phyloP scores from a whole-genome alignment of 2,888 invertebrate species.

The Mesorhabditis belari region DNA sequence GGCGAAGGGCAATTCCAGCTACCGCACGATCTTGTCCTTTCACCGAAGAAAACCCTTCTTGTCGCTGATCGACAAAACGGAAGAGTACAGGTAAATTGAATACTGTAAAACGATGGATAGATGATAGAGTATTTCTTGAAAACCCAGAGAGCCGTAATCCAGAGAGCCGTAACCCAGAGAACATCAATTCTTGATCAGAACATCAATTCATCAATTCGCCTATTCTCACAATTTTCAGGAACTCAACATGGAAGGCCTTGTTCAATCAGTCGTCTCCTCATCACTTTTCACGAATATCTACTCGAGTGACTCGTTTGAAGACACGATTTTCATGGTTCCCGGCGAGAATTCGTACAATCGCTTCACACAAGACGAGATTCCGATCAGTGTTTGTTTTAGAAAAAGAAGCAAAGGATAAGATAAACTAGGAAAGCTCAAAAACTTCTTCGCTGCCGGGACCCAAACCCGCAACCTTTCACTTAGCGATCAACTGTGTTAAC shows the following conservation, averaged over 20 bases:
- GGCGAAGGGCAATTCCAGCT: slow-evolving; percentile 51
- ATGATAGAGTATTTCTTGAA: background rate
- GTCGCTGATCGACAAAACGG: slow-evolving; percentile 60
- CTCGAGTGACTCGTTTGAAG: slow-evolving; percentile 18
- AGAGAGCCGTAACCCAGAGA: too few species aligned
- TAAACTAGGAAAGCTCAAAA: background rate
- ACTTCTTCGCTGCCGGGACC: too few species aligned
- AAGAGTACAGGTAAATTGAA: slow-evolving; percentile 58
- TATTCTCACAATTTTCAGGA: too few species aligned
- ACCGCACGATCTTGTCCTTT: slow-evolving; percentile 56
- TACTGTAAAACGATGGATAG: slow-evolving; percentile 58
- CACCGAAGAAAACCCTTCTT: slow-evolving; percentile 55
- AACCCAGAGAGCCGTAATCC: too few species aligned
- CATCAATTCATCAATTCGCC: too few species aligned
- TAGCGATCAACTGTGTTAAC: too few species aligned
- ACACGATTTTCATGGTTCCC: slow-evolving; percentile 36
- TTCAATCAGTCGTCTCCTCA: slow-evolving; percentile 3
- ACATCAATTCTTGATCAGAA: too few species aligned
- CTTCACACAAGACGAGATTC: background rate
- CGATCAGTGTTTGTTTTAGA: background rate
- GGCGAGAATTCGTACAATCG: slow-evolving; percentile 15
- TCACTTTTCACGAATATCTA: slow-evolving; percentile 33
- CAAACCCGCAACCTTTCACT: too few species aligned
- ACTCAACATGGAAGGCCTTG: slow-evolving; percentile 17
- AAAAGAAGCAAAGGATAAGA: background rate